Evolutionary conservation across 2,888 invertebrate genomes (phyloP).

Genomic region (Apodemia mormo): DNA sequence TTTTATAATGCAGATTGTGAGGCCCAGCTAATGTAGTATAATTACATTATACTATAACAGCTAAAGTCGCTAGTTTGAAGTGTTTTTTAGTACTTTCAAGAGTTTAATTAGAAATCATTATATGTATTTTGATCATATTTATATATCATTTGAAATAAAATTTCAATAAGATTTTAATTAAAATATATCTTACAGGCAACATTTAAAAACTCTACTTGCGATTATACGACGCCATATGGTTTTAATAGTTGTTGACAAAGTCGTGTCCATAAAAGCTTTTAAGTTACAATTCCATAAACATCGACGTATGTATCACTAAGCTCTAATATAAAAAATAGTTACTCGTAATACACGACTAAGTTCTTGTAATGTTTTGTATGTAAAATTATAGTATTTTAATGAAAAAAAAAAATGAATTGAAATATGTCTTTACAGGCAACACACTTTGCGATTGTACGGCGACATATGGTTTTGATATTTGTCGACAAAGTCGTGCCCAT

Average conservation of each 20-base stretch:
- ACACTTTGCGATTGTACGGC: constrained; percentile 53
- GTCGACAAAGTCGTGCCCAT: constrained; percentile 67
- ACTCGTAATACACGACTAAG: neutral
- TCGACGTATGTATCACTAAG: constrained; percentile 37
- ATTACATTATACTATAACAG: no score
- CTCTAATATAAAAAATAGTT: neutral
- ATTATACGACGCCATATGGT: constrained; percentile 73
- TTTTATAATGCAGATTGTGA: no score
- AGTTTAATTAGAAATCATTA: no score
- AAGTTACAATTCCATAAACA: constrained; percentile 55
- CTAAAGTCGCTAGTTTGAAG: no score
- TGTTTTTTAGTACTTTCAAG: no score
- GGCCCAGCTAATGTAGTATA: no score
- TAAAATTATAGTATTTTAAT: no score
- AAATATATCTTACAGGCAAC: neutral
- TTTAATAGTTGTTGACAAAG: constrained; percentile 57
- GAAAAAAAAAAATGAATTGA: no score
- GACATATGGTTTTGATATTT: constrained; percentile 69
- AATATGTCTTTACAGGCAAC: neutral
- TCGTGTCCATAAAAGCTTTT: constrained; percentile 73
- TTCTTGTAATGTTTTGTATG: neutral
- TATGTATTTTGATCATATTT: no score
- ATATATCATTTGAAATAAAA: no score
- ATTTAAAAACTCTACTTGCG: constrained; percentile 31
- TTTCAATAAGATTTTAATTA: no score